phyloP scores from a whole-genome alignment of 2,797 vertebrate genomes.

The Knipowitschia caucasica region DNA sequence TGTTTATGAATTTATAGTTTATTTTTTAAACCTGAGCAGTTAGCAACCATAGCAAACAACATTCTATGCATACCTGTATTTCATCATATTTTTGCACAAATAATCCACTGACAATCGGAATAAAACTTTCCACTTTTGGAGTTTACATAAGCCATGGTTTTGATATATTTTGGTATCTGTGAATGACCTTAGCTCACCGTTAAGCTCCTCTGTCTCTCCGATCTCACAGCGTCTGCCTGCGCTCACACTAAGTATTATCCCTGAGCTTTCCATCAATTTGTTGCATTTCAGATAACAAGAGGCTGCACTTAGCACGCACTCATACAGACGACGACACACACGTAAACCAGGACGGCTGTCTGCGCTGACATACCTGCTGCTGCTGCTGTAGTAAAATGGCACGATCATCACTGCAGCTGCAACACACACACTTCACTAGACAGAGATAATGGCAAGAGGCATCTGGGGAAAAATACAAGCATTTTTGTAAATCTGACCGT shows the following conservation, averaged over 20 bases:
- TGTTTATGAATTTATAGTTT: no score
- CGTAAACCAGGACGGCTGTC: no score
- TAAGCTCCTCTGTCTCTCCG: not conserved
- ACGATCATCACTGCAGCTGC: slow-evolving; percentile 45
- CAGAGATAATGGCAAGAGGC: slow-evolving; percentile 44
- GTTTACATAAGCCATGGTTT: not conserved
- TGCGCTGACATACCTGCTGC: slow-evolving; percentile 42
- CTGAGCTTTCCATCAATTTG: slow-evolving; percentile 46
- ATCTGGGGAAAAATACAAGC: slow-evolving; percentile 27
- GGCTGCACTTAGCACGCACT: slow-evolving; percentile 29
- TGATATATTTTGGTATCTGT: not conserved
- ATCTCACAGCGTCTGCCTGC: slow-evolving; percentile 16
- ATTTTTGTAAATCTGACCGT: slow-evolving; percentile 30
- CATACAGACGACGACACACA: no score
- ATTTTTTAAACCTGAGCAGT: no score
- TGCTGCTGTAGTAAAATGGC: slow-evolving; percentile 49
- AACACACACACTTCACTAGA: slow-evolving; percentile 20
- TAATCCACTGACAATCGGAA: no score
- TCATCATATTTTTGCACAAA: no score
- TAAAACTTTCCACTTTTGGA: no score
- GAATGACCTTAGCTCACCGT: not conserved
- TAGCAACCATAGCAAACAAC: no score
- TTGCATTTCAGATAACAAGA: slow-evolving; percentile 46
- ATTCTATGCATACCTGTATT: no score
- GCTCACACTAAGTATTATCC: slow-evolving; percentile 27